phyloP scores from a whole-genome alignment of 2,113 vertebrate genomes.

The Alaudala cheleensis region DNA sequence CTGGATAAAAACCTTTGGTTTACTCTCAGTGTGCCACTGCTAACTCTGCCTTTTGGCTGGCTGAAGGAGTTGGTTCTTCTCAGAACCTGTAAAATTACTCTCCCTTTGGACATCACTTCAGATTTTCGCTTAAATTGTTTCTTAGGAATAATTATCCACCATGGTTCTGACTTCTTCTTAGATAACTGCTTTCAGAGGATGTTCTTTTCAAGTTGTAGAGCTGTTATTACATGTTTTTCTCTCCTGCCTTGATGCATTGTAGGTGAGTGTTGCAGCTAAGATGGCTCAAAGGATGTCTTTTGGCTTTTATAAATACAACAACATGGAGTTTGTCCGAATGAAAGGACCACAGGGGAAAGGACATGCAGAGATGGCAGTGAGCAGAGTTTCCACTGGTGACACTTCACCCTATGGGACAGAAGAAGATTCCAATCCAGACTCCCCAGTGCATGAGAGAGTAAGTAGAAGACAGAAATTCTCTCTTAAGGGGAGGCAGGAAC shows the following conservation, averaged over 20 bases:
- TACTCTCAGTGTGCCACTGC: background rate
- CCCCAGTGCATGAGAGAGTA: constrained; percentile 90
- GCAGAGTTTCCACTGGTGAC: constrained; percentile 92
- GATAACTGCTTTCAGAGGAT: background rate
- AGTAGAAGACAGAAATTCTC: constrained; percentile 47
- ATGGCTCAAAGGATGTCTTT: constrained; percentile 99
- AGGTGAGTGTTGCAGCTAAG: constrained; percentile 98
- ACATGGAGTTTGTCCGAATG: constrained; percentile 99
- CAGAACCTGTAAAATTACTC: background rate
- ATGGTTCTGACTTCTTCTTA: background rate
- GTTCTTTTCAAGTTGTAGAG: background rate
- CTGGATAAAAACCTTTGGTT: background rate
- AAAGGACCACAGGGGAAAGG: constrained; percentile 98
- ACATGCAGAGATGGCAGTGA: constrained; percentile 97
- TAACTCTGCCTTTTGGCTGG: background rate
- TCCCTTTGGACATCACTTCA: background rate
- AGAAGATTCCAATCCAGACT: constrained; percentile 88
- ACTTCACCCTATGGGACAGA: constrained; percentile 92
- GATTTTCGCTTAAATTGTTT: background rate
- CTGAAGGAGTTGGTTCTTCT: background rate
- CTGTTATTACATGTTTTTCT: background rate
- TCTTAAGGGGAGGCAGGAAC: background rate
- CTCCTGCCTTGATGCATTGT: background rate
- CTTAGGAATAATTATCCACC: background rate
- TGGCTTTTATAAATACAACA: constrained; percentile 97